phyloP scores from a whole-genome alignment of 2,113 vertebrate species.

The Apteryx owenii region DNA sequence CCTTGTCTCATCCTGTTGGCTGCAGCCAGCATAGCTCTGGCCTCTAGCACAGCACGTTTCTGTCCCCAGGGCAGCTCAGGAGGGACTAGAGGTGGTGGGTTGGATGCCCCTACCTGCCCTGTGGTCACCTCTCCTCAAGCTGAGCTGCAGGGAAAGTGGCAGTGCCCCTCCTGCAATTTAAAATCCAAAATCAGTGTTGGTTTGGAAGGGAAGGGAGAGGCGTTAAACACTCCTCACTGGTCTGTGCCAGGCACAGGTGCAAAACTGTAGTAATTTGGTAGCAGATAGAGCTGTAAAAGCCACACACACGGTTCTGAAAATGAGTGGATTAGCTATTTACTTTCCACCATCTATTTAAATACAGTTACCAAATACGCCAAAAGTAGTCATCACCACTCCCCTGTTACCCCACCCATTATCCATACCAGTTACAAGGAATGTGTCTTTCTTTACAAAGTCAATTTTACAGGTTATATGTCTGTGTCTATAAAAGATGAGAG shows the following conservation, averaged over 20 bases:
- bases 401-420: rapidly evolving
- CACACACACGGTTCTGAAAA: neutral
- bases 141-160: neutral
- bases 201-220: neutral
- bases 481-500: neutral
- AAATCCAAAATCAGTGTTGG: neutral
- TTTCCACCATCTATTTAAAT: neutral
- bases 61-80: neutral
- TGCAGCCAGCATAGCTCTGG: rapidly evolving
- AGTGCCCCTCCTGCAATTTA: neutral
- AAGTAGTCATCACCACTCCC: neutral
- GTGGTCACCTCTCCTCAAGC: neutral
- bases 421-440: neutral
- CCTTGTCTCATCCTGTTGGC: neutral
- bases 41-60: neutral
- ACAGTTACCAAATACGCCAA: neutral
- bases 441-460: neutral
- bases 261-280: neutral
- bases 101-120: neutral
- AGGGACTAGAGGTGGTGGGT: neutral
- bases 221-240: neutral
- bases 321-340: neutral
- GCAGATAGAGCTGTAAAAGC: neutral
- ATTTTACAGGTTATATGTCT: neutral
- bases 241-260: neutral